Conservation (phyloP, 2,113 vertebrate genomes). For the Dendropsophus ebraccatus region DNA sequence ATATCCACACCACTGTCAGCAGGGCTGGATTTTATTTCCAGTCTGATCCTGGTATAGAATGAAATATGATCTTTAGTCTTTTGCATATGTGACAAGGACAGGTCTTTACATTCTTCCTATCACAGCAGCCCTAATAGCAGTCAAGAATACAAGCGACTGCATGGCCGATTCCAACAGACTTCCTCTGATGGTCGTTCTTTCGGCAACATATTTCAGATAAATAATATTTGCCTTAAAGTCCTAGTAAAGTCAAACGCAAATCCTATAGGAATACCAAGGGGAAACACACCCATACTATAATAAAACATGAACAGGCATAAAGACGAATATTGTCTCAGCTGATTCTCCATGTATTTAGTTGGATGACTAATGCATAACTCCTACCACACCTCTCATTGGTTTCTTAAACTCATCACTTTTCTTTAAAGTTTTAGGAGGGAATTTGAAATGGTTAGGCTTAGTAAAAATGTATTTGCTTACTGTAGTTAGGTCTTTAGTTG, state of each 20-base stretch:
- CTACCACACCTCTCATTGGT: not conserved
- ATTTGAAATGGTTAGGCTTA: not conserved
- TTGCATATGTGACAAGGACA: no score
- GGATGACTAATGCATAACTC: not conserved
- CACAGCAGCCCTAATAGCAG: no score
- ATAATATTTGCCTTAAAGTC: no score
- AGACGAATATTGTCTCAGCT: not conserved
- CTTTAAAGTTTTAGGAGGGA: not conserved
- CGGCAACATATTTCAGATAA: not conserved
- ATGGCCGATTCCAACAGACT: not conserved
- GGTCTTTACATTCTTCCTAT: no score
- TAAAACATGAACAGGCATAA: slow-evolving; percentile 41
- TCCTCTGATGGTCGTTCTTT: not conserved
- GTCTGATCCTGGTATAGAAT: no score
- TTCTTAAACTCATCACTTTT: not conserved
- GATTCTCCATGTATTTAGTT: slow-evolving; percentile 2
- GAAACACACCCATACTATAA: slow-evolving; percentile 37
- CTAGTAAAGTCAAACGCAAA: not conserved
- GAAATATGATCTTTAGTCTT: no score
- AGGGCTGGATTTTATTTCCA: no score
- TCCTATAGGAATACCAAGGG: not conserved
- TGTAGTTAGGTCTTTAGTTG: no score
- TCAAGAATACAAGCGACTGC: no score
- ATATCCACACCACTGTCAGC: no score
- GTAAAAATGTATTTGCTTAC: not conserved